A percentile compares a stretch with the other conserved stretches of the same genome.
Conservation (phyloP, 2,113 vertebrate genomes). For the Oceanodroma tethys region DNA sequence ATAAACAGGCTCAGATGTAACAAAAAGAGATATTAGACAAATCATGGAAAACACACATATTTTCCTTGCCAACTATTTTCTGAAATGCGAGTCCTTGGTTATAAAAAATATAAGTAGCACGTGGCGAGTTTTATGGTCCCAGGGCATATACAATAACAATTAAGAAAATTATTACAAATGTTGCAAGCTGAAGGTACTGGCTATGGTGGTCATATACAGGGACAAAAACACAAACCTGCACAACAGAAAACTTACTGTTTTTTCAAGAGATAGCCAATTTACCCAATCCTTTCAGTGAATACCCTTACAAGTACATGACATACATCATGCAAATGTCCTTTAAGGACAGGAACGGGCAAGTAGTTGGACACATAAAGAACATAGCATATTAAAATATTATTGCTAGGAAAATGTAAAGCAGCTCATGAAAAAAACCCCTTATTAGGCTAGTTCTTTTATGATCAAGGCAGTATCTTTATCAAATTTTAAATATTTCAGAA, state of each 20-base stretch:
- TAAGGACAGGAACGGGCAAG: neutral
- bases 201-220: fast-evolving
- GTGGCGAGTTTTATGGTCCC: neutral
- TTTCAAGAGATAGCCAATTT: neutral
- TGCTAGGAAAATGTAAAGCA: neutral
- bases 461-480: neutral
- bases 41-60: neutral
- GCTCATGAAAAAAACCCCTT: neutral
- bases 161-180: neutral
- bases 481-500: neutral
- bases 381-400: neutral
- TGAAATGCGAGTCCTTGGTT: neutral
- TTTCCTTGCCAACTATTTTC: neutral
- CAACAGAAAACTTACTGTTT: neutral
- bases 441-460: neutral
- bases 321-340: neutral
- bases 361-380: neutral
- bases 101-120: neutral
- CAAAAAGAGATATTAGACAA: neutral
- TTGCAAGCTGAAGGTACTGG: neutral
- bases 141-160: neutral
- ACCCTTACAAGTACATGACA: neutral
- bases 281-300: neutral
- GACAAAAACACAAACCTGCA: neutral
- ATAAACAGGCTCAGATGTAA: neutral